Base-by-base conservation (phyloP, 1,140 invertebrate genomes). In the Streblospio benedicti region DNA sequence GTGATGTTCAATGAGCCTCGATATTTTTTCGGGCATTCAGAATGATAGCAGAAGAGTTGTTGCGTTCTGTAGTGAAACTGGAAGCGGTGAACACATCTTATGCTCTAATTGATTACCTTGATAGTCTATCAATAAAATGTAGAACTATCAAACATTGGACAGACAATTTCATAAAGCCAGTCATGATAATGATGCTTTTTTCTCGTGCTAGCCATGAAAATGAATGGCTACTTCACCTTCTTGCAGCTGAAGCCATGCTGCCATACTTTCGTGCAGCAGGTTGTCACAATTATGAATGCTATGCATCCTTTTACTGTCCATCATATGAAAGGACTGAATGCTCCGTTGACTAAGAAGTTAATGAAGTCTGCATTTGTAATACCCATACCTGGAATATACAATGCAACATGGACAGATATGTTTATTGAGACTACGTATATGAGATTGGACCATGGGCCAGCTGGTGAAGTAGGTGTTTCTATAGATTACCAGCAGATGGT, bases 381-480 rank as follows among this genome's bases (percentile, higher is more conserved):
- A 4, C 49, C 23, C 49, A 51, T 51, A 20, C 49, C 18, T 2
- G 49, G n/a, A 2, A 27, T 51, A 2, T 51, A 51, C 28, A 51
- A 51, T 28, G 23, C 49, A 51, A 51, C 49, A 25, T 51, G 49
- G 49, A 51, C 49, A 2, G 49, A 51, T 28, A 51, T 51, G 4
- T 51, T 51, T 28, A 51, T 51, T 25, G 49, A 51, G 14, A 51
- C 49, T 25, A 51, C 49, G 49, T 51, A 51, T 14, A 51, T 51
- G 49, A 20, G 49, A 28, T 14, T 51, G 49, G 49, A 28, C 2
- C 49, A 51, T 18, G 49, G 49, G 18, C 49, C 49, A 51, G n/a
- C 49, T 51, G 49, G 49, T 25, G 14, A 20, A 2, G 14, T 14
- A 14, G 49, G 49, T 4, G 49, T 51, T 20, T 20, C 49, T 25